Base-by-base conservation (phyloP, 2,797 vertebrate species). In the Syngnathus rostellatus region DNA sequence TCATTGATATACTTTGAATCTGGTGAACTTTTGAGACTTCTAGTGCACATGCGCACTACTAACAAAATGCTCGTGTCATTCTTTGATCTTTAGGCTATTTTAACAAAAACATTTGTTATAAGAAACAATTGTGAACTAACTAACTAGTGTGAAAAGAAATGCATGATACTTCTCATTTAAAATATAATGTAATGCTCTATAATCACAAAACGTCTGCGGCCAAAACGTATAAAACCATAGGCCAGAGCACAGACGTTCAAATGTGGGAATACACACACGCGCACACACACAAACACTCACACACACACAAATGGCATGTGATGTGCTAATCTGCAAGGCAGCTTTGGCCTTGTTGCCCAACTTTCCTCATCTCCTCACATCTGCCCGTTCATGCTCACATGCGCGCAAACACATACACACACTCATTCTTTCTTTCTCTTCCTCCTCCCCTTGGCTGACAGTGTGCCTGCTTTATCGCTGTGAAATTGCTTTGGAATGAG, bases 401-500 rank as follows among this genome's bases (percentile, higher is more conserved):
- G 3, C 66, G 60, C 63, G 46, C 39, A 4, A 40, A 45, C 62
- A 57, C 19, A 60, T 64, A 51, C 71, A 73, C 66, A 68, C 57
- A 23, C 60, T 40, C 14, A 17, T 21, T 9, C 67, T 53, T 72
- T 64, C 58, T 31, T 63, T 66, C 68, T 63, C 67, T 61, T 66
- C 59, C 66, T 63, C 60, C 66, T 71, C 72, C 76, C 69, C 76
- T 83, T 85, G 78, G 88, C 87, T 85, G 78, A 83, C 81, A 72
- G 74, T 79, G 81, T 68, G 79, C 70, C 83, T 88, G 83, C 83
- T 87, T 88, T 87, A 88, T 86, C 77, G 48, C 81, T 68, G 83
- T 86, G 84, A 89, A 88, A 90, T 90, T 89, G 87, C 83, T 88
- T 88, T 89, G 83, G 87, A 89, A 86, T 86, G 84, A 81, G 82